A percentile compares a stretch with the other conserved stretches of the same genome.
Evolutionary conservation across 2,888 invertebrate species (phyloP).

Genomic region (Meganola albula): DNA sequence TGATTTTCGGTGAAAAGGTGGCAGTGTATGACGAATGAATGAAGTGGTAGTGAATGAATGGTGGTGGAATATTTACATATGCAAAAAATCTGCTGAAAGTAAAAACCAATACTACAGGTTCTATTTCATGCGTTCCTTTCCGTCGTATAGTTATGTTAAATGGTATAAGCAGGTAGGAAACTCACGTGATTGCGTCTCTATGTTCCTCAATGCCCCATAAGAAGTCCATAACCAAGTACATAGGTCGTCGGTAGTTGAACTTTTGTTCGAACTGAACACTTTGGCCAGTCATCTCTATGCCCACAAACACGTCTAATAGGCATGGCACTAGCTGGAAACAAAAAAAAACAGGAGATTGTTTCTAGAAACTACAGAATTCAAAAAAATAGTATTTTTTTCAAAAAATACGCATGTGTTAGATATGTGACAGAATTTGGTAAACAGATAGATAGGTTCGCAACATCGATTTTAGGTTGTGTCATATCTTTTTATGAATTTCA

Average conservation of each 20-base stretch:
- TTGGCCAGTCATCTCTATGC: conserved; percentile 98
- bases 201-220: conserved; percentile 91
- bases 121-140: no score
- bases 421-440: no score
- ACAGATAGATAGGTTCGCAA: no score
- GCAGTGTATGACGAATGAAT: no score
- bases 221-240: conserved; percentile 96
- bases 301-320: conserved; percentile 94
- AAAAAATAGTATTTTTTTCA: neutral
- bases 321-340: conserved; percentile 83
- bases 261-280: conserved; percentile 97
- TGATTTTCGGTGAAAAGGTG: no score
- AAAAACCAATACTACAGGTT: no score
- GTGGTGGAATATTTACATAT: no score
- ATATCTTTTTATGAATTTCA: no score
- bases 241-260: conserved; percentile 96
- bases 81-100: no score
- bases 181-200: conserved; percentile 84
- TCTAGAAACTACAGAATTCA: no score
- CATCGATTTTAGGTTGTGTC: no score
- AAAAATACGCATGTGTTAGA: neutral
- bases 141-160: neutral
- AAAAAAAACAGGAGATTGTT: neutral
- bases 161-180: conserved; percentile 11
- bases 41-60: no score